phyloP scores from a whole-genome alignment of 2,113 vertebrate species.

The Ascaphus truei region DNA sequence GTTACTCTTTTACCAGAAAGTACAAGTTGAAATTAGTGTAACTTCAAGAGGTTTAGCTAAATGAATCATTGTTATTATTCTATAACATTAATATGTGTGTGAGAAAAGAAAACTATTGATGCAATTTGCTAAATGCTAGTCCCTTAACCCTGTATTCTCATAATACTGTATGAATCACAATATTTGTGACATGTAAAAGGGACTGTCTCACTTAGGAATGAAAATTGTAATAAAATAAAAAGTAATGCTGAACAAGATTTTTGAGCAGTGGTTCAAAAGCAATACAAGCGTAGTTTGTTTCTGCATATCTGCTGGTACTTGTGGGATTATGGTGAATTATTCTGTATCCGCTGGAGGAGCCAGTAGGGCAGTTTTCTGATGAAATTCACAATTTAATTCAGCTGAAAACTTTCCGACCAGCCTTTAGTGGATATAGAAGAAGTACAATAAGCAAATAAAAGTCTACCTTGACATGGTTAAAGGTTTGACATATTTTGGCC shows the following conservation, averaged over 20 bases:
- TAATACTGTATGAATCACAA: background rate
- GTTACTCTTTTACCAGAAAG: background rate
- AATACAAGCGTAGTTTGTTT: too few species aligned
- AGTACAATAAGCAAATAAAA: too few species aligned
- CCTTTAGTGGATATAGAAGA: too few species aligned
- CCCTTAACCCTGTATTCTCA: background rate
- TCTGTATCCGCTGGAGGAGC: too few species aligned
- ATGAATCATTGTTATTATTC: conserved; percentile 2
- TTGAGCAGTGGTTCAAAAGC: background rate
- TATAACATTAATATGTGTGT: background rate
- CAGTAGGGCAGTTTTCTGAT: too few species aligned
- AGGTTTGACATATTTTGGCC: too few species aligned
- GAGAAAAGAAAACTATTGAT: background rate
- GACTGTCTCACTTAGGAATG: background rate
- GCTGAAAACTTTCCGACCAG: too few species aligned
- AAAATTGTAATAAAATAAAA: background rate
- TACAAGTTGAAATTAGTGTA: background rate
- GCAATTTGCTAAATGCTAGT: background rate
- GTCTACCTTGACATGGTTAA: too few species aligned
- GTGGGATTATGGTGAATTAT: too few species aligned
- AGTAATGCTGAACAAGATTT: background rate
- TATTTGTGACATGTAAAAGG: background rate
- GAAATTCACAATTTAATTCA: too few species aligned
- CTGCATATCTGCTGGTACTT: too few species aligned
- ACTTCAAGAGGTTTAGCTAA: background rate